Base-by-base conservation (phyloP, 2,113 vertebrate species). In the Clinocottus analis region DNA sequence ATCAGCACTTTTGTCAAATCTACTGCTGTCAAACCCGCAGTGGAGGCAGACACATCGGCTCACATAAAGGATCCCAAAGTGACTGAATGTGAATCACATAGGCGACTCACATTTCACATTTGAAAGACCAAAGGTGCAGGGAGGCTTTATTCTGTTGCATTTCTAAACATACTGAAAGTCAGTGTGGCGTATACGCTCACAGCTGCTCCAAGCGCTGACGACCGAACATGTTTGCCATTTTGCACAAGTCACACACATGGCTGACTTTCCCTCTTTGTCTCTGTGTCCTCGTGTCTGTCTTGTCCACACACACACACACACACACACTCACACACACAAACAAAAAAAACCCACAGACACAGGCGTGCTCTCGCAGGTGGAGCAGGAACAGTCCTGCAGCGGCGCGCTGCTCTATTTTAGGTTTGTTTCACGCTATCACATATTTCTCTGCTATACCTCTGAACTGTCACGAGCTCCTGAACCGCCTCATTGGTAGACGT, bases 181-280 rank as follows among this genome's bases (percentile, higher is more conserved):
- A 90, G 51, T 76, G 84, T 92, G 84, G 90, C 84, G 33, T 85
- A 75, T 65, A 12, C 5, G 35, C 75, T 79, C 47, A 43, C 92
- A 93, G 90, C 91, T 94, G 92, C 85, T 90, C 83, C 21, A 60
- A 78, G 80, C 88, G 51, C 86, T 89, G 83, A 79, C 71, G 56
- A 71, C 23, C 72, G 17, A 80, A 83, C 86, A 84, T 45, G 86
- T 77, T 84, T 88, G 79, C 77, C 80, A 77, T 91, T 89, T 80
- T 83, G 70, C 85, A 87, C 84, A 72, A 87, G 82, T 80, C 56
- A 85, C 41, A 77, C 85, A 91, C 87, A 89, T 90, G 90, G 76
- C 33, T 86, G 85, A 84, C 69, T 89, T 60, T 77, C 41, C 41
- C 33, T 80, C 77, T 80, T 83, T 75, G 70, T 90, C 62, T 85